These are phyloP conservation scores for Aplysia californica DNA, from an alignment of 1,140 invertebrate genomes.

Conservation along the genomic window DNA sequence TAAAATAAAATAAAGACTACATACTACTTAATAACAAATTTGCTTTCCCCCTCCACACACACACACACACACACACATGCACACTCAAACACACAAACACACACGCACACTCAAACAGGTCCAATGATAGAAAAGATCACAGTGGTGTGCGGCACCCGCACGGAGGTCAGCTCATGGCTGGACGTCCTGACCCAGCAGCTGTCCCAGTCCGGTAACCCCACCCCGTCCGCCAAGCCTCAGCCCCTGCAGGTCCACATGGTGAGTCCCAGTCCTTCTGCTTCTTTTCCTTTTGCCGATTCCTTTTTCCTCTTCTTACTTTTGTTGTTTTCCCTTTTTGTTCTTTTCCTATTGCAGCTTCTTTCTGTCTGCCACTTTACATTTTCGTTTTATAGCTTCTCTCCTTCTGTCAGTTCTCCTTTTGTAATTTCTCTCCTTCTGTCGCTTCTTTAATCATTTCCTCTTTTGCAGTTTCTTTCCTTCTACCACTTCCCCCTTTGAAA, in stretches of 20 bases:
- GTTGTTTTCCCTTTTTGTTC: too few species aligned
- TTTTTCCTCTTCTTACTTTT: not conserved
- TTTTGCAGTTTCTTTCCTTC: not conserved
- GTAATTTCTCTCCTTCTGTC: too few species aligned
- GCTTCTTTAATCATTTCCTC: not conserved
- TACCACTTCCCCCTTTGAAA: not conserved
- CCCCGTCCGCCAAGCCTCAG: constrained; percentile 57
- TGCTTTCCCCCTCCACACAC: too few species aligned
- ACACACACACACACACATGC: too few species aligned
- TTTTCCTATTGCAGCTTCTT: too few species aligned
- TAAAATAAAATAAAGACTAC: too few species aligned
- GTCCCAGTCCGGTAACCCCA: constrained; percentile 32
- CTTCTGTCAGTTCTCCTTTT: too few species aligned
- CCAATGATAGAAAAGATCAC: constrained; percentile 90
- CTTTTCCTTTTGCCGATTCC: not conserved
- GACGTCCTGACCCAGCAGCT: constrained; percentile 67
- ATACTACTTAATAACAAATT: too few species aligned
- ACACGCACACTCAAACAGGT: too few species aligned
- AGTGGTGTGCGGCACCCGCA: constrained; percentile 85
- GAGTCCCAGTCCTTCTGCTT: not conserved
- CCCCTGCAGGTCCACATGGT: constrained; percentile 54
- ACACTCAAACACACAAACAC: too few species aligned
- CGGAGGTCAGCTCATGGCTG: constrained; percentile 89
- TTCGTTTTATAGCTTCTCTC: not conserved
- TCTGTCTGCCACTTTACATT: not conserved